These are phyloP conservation scores for Odocoileus virginianus DNA, from an alignment of 2,113 vertebrate genomes.

Conservation along the genomic window DNA sequence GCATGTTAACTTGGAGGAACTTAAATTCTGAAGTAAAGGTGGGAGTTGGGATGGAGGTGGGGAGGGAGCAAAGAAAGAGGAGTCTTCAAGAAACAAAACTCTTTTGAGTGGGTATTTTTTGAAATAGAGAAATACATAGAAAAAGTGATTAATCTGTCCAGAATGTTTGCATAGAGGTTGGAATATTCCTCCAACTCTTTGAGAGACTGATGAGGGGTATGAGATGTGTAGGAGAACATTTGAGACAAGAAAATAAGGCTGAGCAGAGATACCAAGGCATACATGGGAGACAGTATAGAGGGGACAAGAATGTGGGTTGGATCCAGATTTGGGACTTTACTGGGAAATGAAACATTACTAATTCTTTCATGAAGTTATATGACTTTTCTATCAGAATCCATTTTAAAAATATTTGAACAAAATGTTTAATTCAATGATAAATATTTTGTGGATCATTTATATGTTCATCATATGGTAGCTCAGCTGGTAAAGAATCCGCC, in stretches of 20 bases:
- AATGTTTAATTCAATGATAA: not conserved
- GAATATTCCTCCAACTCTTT: not conserved
- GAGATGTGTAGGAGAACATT: not conserved
- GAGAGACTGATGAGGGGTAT: not conserved
- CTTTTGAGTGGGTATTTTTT: not conserved
- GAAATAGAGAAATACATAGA: not conserved
- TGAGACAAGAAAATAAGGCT: not conserved
- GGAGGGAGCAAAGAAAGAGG: not conserved
- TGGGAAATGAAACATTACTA: not conserved
- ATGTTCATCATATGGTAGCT: not conserved
- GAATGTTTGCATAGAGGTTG: not conserved
- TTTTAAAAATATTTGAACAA: not conserved
- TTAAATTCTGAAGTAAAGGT: not conserved
- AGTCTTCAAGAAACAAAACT: not conserved
- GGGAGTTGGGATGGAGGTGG: not conserved
- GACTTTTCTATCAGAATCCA: not conserved
- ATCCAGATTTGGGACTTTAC: not conserved
- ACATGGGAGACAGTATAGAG: not conserved
- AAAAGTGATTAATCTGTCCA: not conserved
- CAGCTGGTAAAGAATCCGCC: fast-evolving
- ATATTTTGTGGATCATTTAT: not conserved
- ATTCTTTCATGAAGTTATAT: not conserved
- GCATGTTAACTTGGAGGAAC: not conserved
- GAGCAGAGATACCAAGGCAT: not conserved
- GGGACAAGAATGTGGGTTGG: not conserved